phyloP scores from a whole-genome alignment of 1,140 invertebrate genomes.

The Lasioglossum albipes region DNA sequence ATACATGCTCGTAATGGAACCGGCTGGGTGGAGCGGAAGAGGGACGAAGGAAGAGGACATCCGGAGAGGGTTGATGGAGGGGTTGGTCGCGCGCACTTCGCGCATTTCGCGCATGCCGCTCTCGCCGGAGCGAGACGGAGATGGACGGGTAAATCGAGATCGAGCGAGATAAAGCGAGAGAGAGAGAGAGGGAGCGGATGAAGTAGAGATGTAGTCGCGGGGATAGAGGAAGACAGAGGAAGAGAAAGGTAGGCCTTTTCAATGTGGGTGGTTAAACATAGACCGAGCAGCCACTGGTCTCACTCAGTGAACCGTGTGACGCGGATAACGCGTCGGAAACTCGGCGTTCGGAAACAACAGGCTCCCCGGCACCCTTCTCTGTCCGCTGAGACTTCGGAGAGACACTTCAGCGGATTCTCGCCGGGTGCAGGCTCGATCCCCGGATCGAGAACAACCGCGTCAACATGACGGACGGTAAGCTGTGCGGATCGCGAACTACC shows the following conservation, averaged over 20 bases:
- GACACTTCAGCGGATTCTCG: not conserved
- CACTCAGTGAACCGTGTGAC: slow-evolving; percentile 22
- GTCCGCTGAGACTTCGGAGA: not conserved
- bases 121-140: slow-evolving; percentile 32
- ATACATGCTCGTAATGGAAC: too few relatives aligned
- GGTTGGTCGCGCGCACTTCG: slow-evolving; percentile 42
- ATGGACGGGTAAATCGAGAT: not conserved
- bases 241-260: slow-evolving; percentile 1
- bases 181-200: not conserved
- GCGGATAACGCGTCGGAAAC: slow-evolving; percentile 25
- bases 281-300: not conserved
- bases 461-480: slow-evolving; percentile 55
- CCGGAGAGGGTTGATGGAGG: slow-evolving; percentile 24
- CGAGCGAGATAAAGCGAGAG: not conserved
- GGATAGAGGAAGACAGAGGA: not conserved
- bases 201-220: not conserved
- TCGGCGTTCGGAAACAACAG: not conserved
- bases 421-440: not conserved
- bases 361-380: not conserved
- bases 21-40: not conserved
- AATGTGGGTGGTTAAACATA: slow-evolving; percentile 16
- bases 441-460: not conserved
- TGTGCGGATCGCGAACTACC: not conserved
- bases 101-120: slow-evolving; percentile 54
- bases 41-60: too few relatives aligned